Base-by-base conservation (phyloP, 2,113 vertebrate genomes). In the Proteles cristata region DNA sequence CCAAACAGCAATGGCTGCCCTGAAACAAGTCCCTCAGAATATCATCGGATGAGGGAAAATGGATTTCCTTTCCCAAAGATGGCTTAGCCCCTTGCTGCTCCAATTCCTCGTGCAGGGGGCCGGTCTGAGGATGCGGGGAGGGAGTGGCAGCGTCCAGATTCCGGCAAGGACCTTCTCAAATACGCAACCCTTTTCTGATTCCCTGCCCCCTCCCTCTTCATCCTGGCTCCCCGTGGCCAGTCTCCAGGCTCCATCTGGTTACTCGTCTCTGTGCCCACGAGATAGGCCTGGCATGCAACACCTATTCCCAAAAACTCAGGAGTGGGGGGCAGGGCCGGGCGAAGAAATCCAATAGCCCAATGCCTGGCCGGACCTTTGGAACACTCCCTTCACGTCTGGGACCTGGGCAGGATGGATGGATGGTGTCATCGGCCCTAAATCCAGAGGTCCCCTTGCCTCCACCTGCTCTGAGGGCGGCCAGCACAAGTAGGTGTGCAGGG, bases 381-480 rank as follows among this genome's bases (percentile, higher is more conserved):
- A 85, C 88, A 33, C 82, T 98, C 96, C 92, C 90, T 93, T 95
- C 96, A 95, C 93, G 79, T 97, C 98, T 97, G 97, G 97, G 97
- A 97, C 97, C 98, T 96, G 97, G 94, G 93, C 93, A 92, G 97
- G 96, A 93, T 97, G 97, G 97, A 97, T 96, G 97, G 97, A 97
- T 85, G 98, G 92, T 92, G 97, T 92, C 96, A 98, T 98, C 90
- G 84, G 97, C 95, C 98, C 97, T 95, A 94, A 97, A 98, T 98
- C 97, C 98, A 98, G 97, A 98, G 97, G 97, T 92, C 96, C 97
- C 97, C 97, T 97, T 96, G 95, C 98, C 97, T 97, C 97, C 95
- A 94, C 98, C 98, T 98, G 97, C 97, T 98, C 97, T 94, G 97
- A 98, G 35, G 58, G 74, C 35, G 43, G 43, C 77, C 71, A 65